A percentile compares a stretch with the other conserved stretches of the same genome.
Conservation (phyloP, 2,888 invertebrate genomes). For the Sarcophaga variegata region DNA sequence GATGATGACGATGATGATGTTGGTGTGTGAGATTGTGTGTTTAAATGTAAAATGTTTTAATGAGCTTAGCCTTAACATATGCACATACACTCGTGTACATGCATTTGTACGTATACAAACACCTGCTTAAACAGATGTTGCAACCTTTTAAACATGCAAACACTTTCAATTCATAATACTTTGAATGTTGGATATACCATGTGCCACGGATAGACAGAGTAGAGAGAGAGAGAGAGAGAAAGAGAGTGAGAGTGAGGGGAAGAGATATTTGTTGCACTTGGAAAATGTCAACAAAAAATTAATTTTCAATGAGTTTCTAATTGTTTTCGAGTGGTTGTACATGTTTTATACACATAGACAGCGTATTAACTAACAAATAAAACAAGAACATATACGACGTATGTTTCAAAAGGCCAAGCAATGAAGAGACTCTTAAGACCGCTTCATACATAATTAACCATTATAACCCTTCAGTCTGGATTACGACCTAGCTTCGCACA, state of each 20-base stretch:
- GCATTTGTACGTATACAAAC: background rate
- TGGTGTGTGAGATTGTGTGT: slow-evolving; percentile 28
- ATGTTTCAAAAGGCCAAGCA: too few species aligned
- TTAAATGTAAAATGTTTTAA: slow-evolving; percentile 46
- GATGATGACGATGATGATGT: slow-evolving; percentile 5
- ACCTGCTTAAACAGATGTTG: background rate
- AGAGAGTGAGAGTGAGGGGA: background rate
- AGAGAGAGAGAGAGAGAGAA: too few species aligned
- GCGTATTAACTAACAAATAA: slow-evolving; percentile 12
- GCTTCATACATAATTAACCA: too few species aligned
- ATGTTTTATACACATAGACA: slow-evolving; percentile 47
- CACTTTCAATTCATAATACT: slow-evolving; percentile 38
- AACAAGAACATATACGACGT: background rate
- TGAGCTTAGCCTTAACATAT: background rate
- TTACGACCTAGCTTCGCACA: too few species aligned
- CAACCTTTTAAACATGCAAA: slow-evolving; percentile 50
- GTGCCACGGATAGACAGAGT: background rate
- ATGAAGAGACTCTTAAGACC: too few species aligned
- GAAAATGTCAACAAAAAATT: slow-evolving; percentile 53
- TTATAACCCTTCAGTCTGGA: too few species aligned
- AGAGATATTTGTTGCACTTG: background rate
- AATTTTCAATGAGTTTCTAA: slow-evolving; percentile 67
- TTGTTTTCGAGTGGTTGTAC: slow-evolving; percentile 66
- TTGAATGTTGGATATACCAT: background rate
- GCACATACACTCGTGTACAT: background rate